These are phyloP conservation scores for Neodiprion virginianus DNA, from an alignment of 1,140 invertebrate species.

Conservation along the genomic window DNA sequence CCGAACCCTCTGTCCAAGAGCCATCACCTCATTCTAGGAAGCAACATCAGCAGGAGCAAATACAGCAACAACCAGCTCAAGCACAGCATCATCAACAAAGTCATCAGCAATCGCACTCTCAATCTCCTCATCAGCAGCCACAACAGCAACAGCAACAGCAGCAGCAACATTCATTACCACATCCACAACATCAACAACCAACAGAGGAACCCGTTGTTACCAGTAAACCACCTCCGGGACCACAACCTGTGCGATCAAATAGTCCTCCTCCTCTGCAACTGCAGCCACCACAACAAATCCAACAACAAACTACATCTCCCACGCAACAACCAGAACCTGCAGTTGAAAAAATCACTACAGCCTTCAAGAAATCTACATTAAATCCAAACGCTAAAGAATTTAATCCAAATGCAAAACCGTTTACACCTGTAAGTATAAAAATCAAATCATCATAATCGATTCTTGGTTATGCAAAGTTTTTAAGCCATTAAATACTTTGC, in stretches of 20 bases:
- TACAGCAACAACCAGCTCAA: conserved; percentile 19
- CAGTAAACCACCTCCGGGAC: conserved; percentile 51
- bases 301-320: conserved; percentile 39
- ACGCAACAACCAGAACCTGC: conserved; percentile 50
- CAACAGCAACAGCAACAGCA: conserved; percentile 37
- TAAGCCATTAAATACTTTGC: conserved; percentile 10
- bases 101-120: conserved; percentile 32
- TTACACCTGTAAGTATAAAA: conserved; percentile 77
- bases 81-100: conserved; percentile 30
- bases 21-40: conserved; percentile 42
- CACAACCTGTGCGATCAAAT: conserved; percentile 42
- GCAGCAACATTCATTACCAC: conserved; percentile 33
- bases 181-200: conserved; percentile 37
- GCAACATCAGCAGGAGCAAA: conserved; percentile 26
- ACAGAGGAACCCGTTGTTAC: conserved; percentile 50
- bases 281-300: conserved; percentile 37
- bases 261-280: conserved; percentile 43
- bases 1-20: conserved; percentile 53
- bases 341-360: conserved; percentile 68
- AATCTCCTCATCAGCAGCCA: conserved; percentile 43
- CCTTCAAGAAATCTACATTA: conserved; percentile 79
- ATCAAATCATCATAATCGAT: conserved; percentile 28
- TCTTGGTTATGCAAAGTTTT: conserved; percentile 10
- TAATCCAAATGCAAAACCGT: conserved; percentile 86
- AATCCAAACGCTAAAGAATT: conserved; percentile 92